Evolutionary conservation across 1,140 invertebrate genomes (phyloP).

Genomic region (Polyergus mexicanus): DNA sequence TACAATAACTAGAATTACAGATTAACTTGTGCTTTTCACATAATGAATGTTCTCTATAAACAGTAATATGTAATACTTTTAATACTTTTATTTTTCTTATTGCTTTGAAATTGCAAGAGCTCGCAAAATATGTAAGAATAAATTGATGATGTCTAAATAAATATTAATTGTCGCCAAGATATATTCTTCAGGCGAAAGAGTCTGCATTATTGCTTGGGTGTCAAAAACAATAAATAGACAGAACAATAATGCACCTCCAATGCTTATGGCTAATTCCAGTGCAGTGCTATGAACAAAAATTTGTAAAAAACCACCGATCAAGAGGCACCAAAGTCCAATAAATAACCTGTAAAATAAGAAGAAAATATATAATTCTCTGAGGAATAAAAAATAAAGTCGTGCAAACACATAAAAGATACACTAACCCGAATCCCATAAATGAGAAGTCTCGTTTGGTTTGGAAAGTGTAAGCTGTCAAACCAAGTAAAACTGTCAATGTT

Average conservation of each 20-base stretch:
- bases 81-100: slow-evolving; percentile 24
- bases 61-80: not conserved
- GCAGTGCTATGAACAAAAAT: slow-evolving; percentile 90
- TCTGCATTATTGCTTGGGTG: slow-evolving; percentile 90
- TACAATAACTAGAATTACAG: slow-evolving; percentile 4
- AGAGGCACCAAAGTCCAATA: slow-evolving; percentile 90
- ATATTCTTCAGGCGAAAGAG: slow-evolving; percentile 92
- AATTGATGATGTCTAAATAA: slow-evolving; percentile 95
- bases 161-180: slow-evolving; percentile 93
- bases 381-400: not conserved
- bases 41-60: not conserved
- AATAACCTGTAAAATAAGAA: slow-evolving; percentile 88
- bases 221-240: slow-evolving; percentile 91
- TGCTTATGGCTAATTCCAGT: slow-evolving; percentile 90
- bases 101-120: slow-evolving; percentile 87
- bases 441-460: slow-evolving; percentile 95
- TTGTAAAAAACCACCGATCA: slow-evolving; percentile 92
- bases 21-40: not conserved
- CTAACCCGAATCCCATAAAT: slow-evolving; percentile 91
- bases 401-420: slow-evolving; percentile 50
- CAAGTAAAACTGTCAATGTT: slow-evolving; percentile 90
- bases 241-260: slow-evolving; percentile 92
- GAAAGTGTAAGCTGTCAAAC: slow-evolving; percentile 92
- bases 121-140: slow-evolving; percentile 94
- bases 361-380: not conserved